Evolutionary conservation across 2,113 vertebrate species (phyloP).

Genomic region (Lonchura striata): DNA sequence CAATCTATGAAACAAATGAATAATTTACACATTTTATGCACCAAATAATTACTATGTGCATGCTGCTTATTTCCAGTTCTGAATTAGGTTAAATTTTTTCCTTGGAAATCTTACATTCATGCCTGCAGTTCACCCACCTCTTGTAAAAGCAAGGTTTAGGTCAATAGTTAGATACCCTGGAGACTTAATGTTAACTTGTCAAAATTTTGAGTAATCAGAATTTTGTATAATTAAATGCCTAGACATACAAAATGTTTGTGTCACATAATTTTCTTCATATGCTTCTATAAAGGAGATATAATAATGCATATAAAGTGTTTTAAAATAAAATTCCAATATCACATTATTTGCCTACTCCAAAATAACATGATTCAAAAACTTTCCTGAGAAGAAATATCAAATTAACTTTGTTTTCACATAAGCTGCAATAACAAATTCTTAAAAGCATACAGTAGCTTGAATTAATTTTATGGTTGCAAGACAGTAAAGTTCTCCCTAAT

Average conservation of each 20-base stretch:
- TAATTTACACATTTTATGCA: not conserved
- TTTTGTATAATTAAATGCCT: conserved; percentile 9
- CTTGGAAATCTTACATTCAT: not conserved
- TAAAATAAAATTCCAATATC: not conserved
- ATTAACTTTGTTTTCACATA: not conserved
- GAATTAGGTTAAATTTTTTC: not conserved
- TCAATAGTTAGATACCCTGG: not conserved
- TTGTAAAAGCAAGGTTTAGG: conserved; percentile 40
- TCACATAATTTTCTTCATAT: not conserved
- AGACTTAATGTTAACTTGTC: not conserved
- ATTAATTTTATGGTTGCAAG: not conserved
- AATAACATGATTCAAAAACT: not conserved
- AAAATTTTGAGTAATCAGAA: conserved; percentile 14
- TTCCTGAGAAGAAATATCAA: not conserved
- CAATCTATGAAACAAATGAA: not conserved
- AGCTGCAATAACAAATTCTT: not conserved
- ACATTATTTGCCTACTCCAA: not conserved
- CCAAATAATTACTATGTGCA: not conserved
- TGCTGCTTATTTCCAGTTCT: not conserved
- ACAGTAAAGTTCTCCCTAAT: not conserved
- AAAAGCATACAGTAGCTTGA: not conserved
- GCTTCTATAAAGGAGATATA: not conserved
- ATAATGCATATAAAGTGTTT: not conserved
- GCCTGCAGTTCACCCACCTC: not conserved
- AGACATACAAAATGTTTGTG: not conserved